phyloP scores from a whole-genome alignment of 2,797 vertebrate species.

The Muscicapa comitata region DNA sequence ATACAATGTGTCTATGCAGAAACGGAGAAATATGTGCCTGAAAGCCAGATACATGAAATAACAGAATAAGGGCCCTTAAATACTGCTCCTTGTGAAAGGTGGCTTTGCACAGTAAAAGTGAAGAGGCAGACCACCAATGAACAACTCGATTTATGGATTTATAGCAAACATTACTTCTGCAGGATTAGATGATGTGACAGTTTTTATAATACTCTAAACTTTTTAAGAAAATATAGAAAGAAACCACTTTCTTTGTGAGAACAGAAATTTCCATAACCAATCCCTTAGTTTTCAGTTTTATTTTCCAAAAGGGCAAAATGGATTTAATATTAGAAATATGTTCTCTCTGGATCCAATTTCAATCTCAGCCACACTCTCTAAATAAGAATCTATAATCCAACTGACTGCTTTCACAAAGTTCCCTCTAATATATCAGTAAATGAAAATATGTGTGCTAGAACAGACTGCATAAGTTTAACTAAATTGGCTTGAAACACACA shows the following conservation, averaged over 20 bases:
- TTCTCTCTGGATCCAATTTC: conserved; percentile 37
- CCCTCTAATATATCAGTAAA: conserved; percentile 34
- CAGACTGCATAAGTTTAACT: conserved; percentile 13
- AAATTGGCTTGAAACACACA: conserved; percentile 43
- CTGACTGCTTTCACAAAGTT: not conserved
- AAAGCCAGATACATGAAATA: not conserved
- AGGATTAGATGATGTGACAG: not conserved
- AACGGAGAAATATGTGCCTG: not conserved
- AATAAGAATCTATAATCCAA: conserved; percentile 35
- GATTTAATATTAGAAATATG: conserved; percentile 53
- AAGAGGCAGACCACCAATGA: conserved; percentile 37
- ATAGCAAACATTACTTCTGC: not conserved
- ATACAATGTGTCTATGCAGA: not conserved
- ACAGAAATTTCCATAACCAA: conserved; percentile 14
- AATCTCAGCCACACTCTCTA: not conserved
- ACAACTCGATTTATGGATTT: not conserved
- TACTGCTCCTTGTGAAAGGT: not conserved
- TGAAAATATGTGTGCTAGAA: conserved; percentile 23
- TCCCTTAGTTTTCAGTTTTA: not conserved
- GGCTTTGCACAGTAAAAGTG: not conserved
- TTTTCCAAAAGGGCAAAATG: conserved; percentile 22
- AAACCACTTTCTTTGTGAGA: not conserved
- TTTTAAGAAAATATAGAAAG: not conserved
- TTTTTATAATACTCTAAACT: conserved; percentile 19
- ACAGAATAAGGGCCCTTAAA: not conserved